Evolutionary conservation across 2,888 invertebrate genomes (phyloP), one percentile per base, ranked within the genome.

Genomic region (Lathronympha strigana): DNA sequence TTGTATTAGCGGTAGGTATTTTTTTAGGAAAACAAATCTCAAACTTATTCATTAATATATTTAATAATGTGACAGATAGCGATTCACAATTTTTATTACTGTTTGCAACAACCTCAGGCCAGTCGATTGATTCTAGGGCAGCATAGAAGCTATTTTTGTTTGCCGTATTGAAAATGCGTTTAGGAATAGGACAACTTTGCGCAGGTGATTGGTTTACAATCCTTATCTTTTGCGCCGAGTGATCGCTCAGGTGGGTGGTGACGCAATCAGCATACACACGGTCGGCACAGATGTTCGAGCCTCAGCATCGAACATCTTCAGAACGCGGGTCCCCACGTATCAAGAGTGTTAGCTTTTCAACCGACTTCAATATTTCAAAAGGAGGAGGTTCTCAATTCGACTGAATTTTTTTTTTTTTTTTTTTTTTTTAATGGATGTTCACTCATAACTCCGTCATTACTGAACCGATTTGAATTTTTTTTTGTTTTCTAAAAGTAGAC

Each of bases 1-100:
- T 25, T 8, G 11, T 13, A 25, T 28, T n/a, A 0, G n/a, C 8
- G 1, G 25, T 54, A 8, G 6, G 9, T 21, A 54, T 6, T 4
- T 23, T 54, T 23, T 23, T 38, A n/a, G 53, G 53, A 23, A 54
- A 54, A 23, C 53, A 54, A 2, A 3, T 54, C n/a, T 38, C 38
- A n/a, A 23, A 38, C 8, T 38, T 54, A 54, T 38, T n/a, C 23
- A 8, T 38, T n/a, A 54, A 15, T 38, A 38, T 23, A 13, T 36
- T 54, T 54, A 54, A 15, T 4, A 54, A 8, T 1, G 21, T 23
- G 11, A 6, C 6, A 1, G 53, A 19, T 23, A 54, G n/a, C 4
- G 21, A n/a, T 21, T 38, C 19, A 13, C 53, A 21, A 8, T 38
- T n/a, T 1, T 9, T 4, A 11, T 21, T 2, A 23, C 53, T 38